Conservation (phyloP, 2,797 vertebrate genomes). For the Hyperoplus lanceolatus region DNA sequence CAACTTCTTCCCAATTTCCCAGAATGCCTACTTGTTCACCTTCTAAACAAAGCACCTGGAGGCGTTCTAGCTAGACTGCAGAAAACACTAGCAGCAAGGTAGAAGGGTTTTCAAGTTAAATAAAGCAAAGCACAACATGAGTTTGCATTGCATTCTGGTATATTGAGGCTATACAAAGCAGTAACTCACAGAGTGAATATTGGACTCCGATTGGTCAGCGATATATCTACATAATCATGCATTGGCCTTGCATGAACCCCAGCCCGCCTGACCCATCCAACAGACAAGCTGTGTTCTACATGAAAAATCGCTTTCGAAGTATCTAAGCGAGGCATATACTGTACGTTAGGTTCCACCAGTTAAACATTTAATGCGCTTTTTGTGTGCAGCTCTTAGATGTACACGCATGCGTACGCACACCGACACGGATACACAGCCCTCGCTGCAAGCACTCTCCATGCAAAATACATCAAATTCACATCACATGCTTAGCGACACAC, state of each 20-base stretch:
- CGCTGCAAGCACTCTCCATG: slow-evolving; percentile 38
- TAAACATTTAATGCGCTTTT: slow-evolving; percentile 10
- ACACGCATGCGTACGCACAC: not conserved
- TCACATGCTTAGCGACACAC: slow-evolving; percentile 52
- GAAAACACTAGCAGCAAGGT: not conserved
- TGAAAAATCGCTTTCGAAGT: slow-evolving; percentile 6
- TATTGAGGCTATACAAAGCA: not conserved
- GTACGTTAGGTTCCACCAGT: slow-evolving; percentile 4
- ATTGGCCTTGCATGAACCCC: not conserved
- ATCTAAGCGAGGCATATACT: not conserved
- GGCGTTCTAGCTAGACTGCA: no score
- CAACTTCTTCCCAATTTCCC: slow-evolving; percentile 13
- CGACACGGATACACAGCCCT: slow-evolving; percentile 4
- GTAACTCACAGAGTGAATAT: not conserved
- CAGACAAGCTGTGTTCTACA: not conserved
- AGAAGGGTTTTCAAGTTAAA: not conserved
- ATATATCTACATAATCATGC: not conserved
- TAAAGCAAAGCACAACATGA: not conserved
- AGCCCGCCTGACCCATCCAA: not conserved
- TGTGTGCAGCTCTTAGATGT: slow-evolving; percentile 5
- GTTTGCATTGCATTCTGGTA: not conserved
- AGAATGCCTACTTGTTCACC: not conserved
- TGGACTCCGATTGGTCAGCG: not conserved
- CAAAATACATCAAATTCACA: slow-evolving; percentile 66
- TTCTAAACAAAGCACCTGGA: not conserved